phyloP scores from a whole-genome alignment of 2,797 vertebrate genomes.

The Chaetophractus vellerosus region DNA sequence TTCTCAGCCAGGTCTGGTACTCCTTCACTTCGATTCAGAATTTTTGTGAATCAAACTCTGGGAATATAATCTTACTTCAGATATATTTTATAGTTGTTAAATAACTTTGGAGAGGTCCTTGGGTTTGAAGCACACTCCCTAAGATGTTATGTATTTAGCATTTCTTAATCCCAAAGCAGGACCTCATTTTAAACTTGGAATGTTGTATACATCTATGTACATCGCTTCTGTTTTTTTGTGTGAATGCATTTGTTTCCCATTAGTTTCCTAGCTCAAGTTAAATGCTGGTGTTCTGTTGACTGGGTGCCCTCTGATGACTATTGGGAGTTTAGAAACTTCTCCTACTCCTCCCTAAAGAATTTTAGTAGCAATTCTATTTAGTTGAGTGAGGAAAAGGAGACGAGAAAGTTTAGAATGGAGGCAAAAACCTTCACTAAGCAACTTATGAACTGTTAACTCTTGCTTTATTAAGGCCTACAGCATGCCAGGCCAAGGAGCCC shows the following conservation, averaged over 20 bases:
- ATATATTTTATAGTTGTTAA: slow-evolving; percentile 42
- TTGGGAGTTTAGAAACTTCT: not conserved
- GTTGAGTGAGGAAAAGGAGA: not conserved
- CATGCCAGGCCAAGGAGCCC: not conserved
- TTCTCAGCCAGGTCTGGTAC: not conserved
- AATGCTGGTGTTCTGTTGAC: not conserved
- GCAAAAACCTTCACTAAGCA: not conserved
- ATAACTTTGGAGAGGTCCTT: not conserved
- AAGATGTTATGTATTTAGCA: not conserved
- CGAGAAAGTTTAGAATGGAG: slow-evolving; percentile 30
- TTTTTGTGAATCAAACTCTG: not conserved
- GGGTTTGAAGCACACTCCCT: not conserved
- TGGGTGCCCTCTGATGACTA: not conserved
- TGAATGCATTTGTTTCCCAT: not conserved
- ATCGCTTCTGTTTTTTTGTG: not conserved
- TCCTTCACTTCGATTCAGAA: slow-evolving; percentile 3
- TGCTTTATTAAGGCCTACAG: not conserved
- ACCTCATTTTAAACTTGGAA: not conserved
- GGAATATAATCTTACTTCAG: not conserved
- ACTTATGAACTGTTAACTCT: not conserved
- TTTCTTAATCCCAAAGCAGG: not conserved
- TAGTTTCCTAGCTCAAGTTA: not conserved
- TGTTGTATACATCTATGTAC: not conserved
- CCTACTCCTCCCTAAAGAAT: not conserved
- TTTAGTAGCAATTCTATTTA: not conserved